Evolutionary conservation across 2,113 vertebrate genomes (phyloP), one percentile per base, ranked within the genome.

Genomic region (Planiliza haematocheilus): DNA sequence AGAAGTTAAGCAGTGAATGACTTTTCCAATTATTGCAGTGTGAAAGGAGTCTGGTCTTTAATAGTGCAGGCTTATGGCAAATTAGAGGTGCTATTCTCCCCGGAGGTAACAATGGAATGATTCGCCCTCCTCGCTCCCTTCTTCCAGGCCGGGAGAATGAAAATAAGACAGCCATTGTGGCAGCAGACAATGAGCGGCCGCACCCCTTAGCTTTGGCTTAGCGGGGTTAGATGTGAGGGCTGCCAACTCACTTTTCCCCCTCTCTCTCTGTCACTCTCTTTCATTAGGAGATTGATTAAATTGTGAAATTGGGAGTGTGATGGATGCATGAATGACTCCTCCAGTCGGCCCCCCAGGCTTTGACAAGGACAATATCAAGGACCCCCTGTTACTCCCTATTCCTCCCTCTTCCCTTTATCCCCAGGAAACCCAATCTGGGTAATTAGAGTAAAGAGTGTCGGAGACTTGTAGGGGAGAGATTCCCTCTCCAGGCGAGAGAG

Each of bases 21-120:
- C 93, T 94, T 94, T 92, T 93, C 92, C 92, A 92, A 95, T 95
- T 95, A 95, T 94, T 92, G 94, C 93, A 92, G 88, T 92, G 94
- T 94, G 94, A 96, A 94, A 96, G 93, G 93, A 95, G 95, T 93
- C 91, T 91, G 93, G 92, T 94, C 94, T 79, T 94, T 95, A 96
- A 94, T 94, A 94, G 95, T 91, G 61, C 91, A 90, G 94, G 94
- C 95, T 93, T 94, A 91, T 49, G 87, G 94, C 95, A 95, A 95
- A 96, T 95, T 95, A 96, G 94, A 93, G 89, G 89, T 91, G 92
- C 93, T 95, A 95, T 93, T 94, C 86, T 87, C 84, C 92, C 84
- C 20, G 55, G 86, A 88, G 86, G 85, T 90, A 85, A 92, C 90
- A 92, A 91, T 90, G 77, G 82, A 79, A 63, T 70, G 67, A 86